These are phyloP conservation scores for Acipenser ruthenus DNA, from an alignment of 2,797 vertebrate species.

Conservation along the genomic window DNA sequence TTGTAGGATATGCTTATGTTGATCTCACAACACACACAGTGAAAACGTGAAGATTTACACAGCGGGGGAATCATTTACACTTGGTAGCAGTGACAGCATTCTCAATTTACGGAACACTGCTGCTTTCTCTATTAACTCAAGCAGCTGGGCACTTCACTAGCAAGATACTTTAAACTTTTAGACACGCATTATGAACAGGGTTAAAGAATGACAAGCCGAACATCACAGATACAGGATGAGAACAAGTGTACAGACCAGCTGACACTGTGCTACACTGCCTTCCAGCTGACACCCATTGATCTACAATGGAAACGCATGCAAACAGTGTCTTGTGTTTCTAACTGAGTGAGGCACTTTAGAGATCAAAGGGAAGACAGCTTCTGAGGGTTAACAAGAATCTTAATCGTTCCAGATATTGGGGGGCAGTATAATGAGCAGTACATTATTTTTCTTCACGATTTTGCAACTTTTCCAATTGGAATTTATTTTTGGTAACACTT, in stretches of 20 bases:
- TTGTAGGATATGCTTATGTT: constrained; percentile 1
- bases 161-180: constrained; percentile 8
- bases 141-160: constrained; percentile 32
- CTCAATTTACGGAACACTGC: constrained; percentile 21
- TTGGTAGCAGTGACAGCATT: constrained; percentile 14
- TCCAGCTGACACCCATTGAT: constrained; percentile 27
- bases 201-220: constrained; percentile 15
- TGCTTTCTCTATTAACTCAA: constrained; percentile 29
- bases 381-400: constrained; percentile 25
- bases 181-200: constrained; percentile 20
- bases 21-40: constrained; percentile 12
- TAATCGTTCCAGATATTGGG: constrained; percentile 20
- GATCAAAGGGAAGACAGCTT: constrained; percentile 23
- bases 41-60: constrained; percentile 27
- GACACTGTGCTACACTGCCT: constrained; percentile 24
- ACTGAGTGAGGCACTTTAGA: constrained; percentile 17
- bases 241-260: constrained; percentile 29
- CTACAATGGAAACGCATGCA: constrained; percentile 12
- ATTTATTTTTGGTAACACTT: too few relatives aligned
- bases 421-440: too few relatives aligned
- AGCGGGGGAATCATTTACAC: background rate
- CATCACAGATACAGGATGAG: constrained; percentile 4
- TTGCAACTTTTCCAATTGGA: too few relatives aligned
- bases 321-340: constrained; percentile 25
- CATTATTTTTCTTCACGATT: too few relatives aligned